These are phyloP conservation scores for Oegoconia quadripuncta DNA, from an alignment of 2,888 invertebrate genomes.

Conservation along the genomic window DNA sequence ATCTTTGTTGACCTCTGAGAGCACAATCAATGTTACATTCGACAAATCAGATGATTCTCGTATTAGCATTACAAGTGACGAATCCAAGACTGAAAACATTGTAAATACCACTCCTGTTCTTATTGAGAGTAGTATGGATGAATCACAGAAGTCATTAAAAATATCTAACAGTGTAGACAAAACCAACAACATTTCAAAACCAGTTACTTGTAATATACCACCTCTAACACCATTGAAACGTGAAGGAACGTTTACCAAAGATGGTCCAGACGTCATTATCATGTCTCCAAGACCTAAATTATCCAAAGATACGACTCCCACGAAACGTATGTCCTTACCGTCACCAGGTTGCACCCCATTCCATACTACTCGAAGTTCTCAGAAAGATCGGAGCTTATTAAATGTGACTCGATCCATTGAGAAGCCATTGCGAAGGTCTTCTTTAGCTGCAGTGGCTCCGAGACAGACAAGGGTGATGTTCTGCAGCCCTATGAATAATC, in stretches of 20 bases:
- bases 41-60: slow-evolving; percentile 44
- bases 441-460: slow-evolving; percentile 29
- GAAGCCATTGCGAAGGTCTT: slow-evolving; percentile 37
- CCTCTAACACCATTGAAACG: slow-evolving; percentile 45
- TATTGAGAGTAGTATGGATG: slow-evolving; percentile 62
- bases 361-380: slow-evolving; percentile 33
- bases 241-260: slow-evolving; percentile 68
- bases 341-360: slow-evolving; percentile 64
- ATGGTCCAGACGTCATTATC: slow-evolving; percentile 31
- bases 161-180: neutral
- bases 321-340: slow-evolving; percentile 39
- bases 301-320: slow-evolving; percentile 35
- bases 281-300: slow-evolving; percentile 15
- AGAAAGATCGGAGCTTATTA: slow-evolving; percentile 39
- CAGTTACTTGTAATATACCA: neutral
- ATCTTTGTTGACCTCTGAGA: slow-evolving; percentile 49
- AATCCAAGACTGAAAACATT: slow-evolving; percentile 50
- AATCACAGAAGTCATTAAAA: slow-evolving; percentile 29
- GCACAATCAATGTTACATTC: slow-evolving; percentile 33
- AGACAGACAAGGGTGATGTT: slow-evolving; percentile 63
- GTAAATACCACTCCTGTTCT: slow-evolving; percentile 53
- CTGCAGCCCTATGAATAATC: slow-evolving; percentile 61
- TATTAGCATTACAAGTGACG: slow-evolving; percentile 62
- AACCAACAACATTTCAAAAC: slow-evolving; percentile 8
- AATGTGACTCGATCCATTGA: slow-evolving; percentile 64